Base-by-base conservation (phyloP, 1,140 invertebrate species). In the Drosophila arawakana region DNA sequence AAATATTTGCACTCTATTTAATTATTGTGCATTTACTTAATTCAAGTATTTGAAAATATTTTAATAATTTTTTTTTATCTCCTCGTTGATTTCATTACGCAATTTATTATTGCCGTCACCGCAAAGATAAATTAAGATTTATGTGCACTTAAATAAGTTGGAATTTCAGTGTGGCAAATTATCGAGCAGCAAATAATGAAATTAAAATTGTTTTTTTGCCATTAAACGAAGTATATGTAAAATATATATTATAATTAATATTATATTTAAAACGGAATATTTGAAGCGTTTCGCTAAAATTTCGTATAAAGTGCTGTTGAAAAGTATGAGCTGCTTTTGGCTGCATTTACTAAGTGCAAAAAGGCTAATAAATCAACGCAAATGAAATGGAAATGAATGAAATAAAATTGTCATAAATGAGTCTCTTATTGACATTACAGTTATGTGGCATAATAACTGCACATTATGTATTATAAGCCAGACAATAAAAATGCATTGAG, bases 381-480 rank as follows among this genome's bases (percentile, higher is more conserved):
- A 80, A 80, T 73, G 35, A 61, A 66, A 65, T 49, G 8, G 8
- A 37, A 37, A 49, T 30, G 21, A 25, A 37, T 25, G 47, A 8
- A 41, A 62, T 30, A 30, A 62, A 41, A 62, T 52, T 63, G 49
- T 62, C 43, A 81, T 62, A 72, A 63, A 54, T 54, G 47, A 54
- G 47, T 52, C n/a, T 47, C 21, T 41, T 55, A 79, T 65, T 71
- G 73, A 55, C 58, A 76, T 49, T 54, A 41, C 44, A 49, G 13
- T 34, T 78, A 65, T 80, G 74, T 47, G 74, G 69, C 70, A 72
- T 78, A 85, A 85, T 78, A 81, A 78, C 62, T 71, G 66, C 65
- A 65, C 81, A 78, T 81, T 85, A 85, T 84, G 78, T 78, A 81
- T 62, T 66, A 72, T 81, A 85, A 84, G 78, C 75, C 82, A 62